A percentile compares a stretch with the other conserved stretches of the same genome.
phyloP scores from a whole-genome alignment of 2,888 invertebrate species.

The Crocallis elinguaria region DNA sequence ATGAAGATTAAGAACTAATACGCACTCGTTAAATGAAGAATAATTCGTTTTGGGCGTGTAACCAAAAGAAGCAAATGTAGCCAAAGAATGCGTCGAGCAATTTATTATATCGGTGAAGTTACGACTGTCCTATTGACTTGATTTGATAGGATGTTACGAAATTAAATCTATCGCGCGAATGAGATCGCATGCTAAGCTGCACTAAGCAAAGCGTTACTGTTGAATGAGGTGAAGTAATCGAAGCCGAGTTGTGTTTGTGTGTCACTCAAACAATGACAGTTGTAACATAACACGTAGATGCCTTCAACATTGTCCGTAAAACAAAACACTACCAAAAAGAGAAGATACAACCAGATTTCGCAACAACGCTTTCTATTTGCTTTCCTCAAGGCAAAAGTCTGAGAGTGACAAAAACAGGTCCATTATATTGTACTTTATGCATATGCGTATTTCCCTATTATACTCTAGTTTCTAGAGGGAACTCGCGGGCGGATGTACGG shows the following conservation, averaged over 20 bases:
- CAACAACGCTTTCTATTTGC: constrained; percentile 4
- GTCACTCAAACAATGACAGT: constrained; percentile 14
- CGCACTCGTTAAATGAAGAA: too few species aligned
- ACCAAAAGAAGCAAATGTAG: too few species aligned
- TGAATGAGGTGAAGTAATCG: background rate
- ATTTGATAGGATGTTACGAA: background rate
- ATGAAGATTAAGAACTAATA: too few species aligned
- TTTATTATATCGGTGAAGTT: background rate
- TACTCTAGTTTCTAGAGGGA: constrained; percentile 54
- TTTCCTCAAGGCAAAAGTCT: constrained; percentile 19
- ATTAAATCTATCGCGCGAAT: too few species aligned
- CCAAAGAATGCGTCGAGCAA: too few species aligned
- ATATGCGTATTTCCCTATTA: constrained; percentile 59
- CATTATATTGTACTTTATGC: constrained; percentile 36
- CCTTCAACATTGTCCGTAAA: background rate
- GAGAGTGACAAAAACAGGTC: constrained; percentile 35
- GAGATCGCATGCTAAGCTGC: constrained; percentile 10
- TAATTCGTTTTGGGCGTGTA: too few species aligned
- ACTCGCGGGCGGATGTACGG: constrained; percentile 57
- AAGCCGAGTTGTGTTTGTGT: constrained; percentile 17
- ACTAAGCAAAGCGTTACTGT: constrained; percentile 6
- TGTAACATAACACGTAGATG: background rate
- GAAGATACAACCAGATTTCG: constrained; percentile 2
- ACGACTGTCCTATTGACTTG: background rate
- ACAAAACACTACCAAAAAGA: constrained; percentile 3